Evolutionary conservation across 2,888 invertebrate genomes (phyloP).

Genomic region (Hydraecia micacea): DNA sequence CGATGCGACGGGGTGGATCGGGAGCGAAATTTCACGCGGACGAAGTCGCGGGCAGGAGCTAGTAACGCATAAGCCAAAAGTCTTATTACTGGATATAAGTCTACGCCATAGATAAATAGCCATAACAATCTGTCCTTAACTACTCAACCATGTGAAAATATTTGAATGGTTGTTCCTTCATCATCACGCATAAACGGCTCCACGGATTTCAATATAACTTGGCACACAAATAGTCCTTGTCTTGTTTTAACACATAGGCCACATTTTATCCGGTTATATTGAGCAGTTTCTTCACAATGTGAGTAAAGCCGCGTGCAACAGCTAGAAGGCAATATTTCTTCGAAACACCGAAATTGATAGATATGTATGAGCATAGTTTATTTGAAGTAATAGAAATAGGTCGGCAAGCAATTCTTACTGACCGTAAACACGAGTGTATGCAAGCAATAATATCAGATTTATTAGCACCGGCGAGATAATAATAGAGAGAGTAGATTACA

Average conservation of each 20-base stretch:
- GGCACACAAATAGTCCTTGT: background rate
- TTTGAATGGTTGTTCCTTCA: background rate
- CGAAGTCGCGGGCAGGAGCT: no score
- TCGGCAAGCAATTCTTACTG: background rate
- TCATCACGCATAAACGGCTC: background rate
- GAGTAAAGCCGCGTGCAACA: background rate
- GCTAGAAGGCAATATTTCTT: background rate
- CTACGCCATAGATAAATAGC: background rate
- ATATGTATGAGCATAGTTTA: background rate
- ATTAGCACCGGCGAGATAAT: slow-evolving; percentile 13
- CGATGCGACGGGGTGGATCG: no score
- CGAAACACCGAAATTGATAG: background rate
- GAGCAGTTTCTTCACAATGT: background rate
- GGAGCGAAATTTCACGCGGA: no score
- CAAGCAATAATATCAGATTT: slow-evolving; percentile 16
- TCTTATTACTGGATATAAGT: no score
- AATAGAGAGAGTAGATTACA: slow-evolving; percentile 9
- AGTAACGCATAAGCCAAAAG: no score
- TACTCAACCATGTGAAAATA: background rate
- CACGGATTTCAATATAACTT: background rate
- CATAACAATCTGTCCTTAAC: no score
- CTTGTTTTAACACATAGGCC: background rate
- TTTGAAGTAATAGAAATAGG: slow-evolving; percentile 1
- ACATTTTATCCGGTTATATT: background rate
- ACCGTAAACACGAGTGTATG: background rate